Base-by-base conservation (phyloP, 2,797 vertebrate genomes). In the Lemur catta region DNA sequence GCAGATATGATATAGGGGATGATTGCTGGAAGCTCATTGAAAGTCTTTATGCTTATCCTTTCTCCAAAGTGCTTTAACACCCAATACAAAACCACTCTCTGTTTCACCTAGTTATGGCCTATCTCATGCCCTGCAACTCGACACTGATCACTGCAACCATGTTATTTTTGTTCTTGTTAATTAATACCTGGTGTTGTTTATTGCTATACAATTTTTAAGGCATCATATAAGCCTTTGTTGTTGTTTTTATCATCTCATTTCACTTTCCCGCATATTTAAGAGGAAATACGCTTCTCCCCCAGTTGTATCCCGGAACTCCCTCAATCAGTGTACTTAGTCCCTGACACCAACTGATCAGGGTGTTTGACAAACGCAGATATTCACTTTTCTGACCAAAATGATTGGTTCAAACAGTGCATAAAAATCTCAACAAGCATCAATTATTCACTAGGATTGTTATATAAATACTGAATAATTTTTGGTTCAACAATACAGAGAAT, bases 281-380 rank as follows among this genome's bases (percentile, higher is more conserved):
- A n/a, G 7, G 63, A n/a, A 65, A 18, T 33, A 59, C 50, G 14
- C 6, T 89, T 46, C 9, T 72, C 22, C 12, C 3, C 4, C 2
- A n/a, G 7, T 41, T 26, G 9, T 24, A 11, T 28, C 4, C 3
- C 9, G 1, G 67, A 52, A 48, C 0, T 22, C 4, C 82, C 9
- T 71, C 55, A 65, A 7, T 46, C 11, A 38, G 6, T 11, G 7
- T 14, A 1, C 35, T 41, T 17, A 67, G 7, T 38, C 3, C 2
- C 57, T 59, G 14, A 4, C 28, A 43, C 46, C n/a, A 50, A 46
- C 22, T 20, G 3, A n/a, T 9, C 1, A 61, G 26, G 1, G 13
- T 52, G 8, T 89, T 52, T 75, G 35, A 91, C 30, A 61, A 46
- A 72, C 35, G 9, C 35, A 55, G 4, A 9, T 67, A 26, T 41